Evolutionary conservation across 1,140 invertebrate genomes (phyloP).

Genomic region (Anadara kagoshimensis): DNA sequence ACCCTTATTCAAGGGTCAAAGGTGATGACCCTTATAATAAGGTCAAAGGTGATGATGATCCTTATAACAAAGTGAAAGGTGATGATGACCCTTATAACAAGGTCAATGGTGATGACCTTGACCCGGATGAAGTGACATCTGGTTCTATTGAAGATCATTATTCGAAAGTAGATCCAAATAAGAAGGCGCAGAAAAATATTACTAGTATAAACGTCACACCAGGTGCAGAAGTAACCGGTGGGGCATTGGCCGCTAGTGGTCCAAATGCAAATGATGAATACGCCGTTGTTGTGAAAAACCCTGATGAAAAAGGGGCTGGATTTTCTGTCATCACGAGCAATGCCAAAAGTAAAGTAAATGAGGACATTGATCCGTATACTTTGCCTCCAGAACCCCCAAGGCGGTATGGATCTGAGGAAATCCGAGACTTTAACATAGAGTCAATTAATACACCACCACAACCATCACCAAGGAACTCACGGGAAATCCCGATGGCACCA

Average conservation of each 20-base stretch:
- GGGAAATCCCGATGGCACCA: not conserved
- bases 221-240: not conserved
- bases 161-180: constrained; percentile 14
- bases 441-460: constrained; percentile 12
- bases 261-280: constrained; percentile 24
- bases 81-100: constrained; percentile 29
- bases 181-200: not conserved
- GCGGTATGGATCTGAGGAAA: constrained; percentile 22
- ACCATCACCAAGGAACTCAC: constrained; percentile 12
- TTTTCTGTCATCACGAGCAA: constrained; percentile 2
- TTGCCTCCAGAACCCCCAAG: constrained; percentile 40
- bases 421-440: not conserved
- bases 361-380: constrained; percentile 18
- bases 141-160: constrained; percentile 17
- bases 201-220: constrained; percentile 14
- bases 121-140: constrained; percentile 5
- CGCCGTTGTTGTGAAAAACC: constrained; percentile 30
- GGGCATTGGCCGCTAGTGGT: not conserved
- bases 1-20: constrained; percentile 42
- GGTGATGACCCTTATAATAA: constrained; percentile 46
- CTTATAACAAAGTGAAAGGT: constrained; percentile 30
- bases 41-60: constrained; percentile 49
- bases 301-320: not conserved
- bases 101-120: constrained; percentile 18
- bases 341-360: not conserved